Conservation (phyloP, 2,888 invertebrate species). For the Schrankia costaestrigalis region DNA sequence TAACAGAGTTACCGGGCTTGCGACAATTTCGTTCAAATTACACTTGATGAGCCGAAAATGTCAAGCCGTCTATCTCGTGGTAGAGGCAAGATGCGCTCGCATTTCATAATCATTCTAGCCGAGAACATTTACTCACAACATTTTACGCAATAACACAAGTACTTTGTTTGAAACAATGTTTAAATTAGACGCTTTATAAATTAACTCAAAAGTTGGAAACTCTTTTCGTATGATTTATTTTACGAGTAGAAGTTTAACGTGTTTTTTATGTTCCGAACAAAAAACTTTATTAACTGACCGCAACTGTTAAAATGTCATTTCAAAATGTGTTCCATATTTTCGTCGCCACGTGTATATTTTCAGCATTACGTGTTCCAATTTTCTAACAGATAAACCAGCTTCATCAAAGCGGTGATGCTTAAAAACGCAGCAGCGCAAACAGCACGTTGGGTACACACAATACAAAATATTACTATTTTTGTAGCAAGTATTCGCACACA, state of each 20-base stretch:
- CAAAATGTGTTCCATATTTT: not conserved
- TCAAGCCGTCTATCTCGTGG: constrained; percentile 14
- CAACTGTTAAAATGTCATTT: too few relatives aligned
- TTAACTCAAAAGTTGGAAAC: constrained; percentile 2
- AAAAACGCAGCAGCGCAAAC: constrained; percentile 31
- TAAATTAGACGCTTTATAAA: constrained; percentile 1
- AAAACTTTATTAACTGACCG: not conserved
- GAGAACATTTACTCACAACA: not conserved
- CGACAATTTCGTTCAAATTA: constrained; percentile 45
- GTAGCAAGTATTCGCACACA: constrained; percentile 55
- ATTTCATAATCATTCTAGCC: constrained; percentile 3
- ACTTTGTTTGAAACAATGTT: constrained; percentile 3
- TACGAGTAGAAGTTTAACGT: constrained; percentile 2
- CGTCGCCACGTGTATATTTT: too few relatives aligned
- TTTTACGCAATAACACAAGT: not conserved
- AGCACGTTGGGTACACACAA: constrained; percentile 28
- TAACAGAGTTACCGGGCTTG: constrained; percentile 36
- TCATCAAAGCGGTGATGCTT: constrained; percentile 32
- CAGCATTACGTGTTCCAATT: constrained; percentile 22
- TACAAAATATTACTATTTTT: constrained; percentile 48
- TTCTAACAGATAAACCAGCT: constrained; percentile 29
- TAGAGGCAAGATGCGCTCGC: constrained; percentile 3
- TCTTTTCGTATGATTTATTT: constrained; percentile 4
- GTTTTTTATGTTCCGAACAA: too few relatives aligned
- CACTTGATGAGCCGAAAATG: constrained; percentile 43